These are phyloP conservation scores for Anhinga rufa DNA, from an alignment of 2,113 vertebrate genomes.

Conservation along the genomic window DNA sequence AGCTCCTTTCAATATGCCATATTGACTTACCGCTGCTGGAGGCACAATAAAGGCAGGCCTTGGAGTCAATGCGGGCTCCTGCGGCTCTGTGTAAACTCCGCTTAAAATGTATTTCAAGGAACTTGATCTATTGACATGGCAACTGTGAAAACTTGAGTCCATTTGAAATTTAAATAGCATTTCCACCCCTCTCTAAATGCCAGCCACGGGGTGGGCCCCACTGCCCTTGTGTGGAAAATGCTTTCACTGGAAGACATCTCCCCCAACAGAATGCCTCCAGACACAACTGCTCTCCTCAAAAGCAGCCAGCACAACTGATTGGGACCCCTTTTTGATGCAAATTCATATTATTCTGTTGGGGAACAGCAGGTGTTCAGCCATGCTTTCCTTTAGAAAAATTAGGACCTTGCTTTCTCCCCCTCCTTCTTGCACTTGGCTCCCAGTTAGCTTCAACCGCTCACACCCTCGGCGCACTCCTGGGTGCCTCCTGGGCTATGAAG, in stretches of 20 bases:
- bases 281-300: slow-evolving; percentile 64
- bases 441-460: background rate
- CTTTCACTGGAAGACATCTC: slow-evolving; percentile 59
- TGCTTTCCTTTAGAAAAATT: slow-evolving; percentile 53
- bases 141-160: slow-evolving; percentile 59
- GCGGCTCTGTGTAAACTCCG: slow-evolving; percentile 63
- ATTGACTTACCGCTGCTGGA: slow-evolving; percentile 51
- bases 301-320: slow-evolving; percentile 57
- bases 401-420: slow-evolving; percentile 5
- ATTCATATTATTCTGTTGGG: slow-evolving; percentile 61
- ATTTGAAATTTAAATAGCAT: slow-evolving; percentile 71
- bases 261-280: slow-evolving; percentile 67
- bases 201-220: slow-evolving; percentile 34
- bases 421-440: background rate
- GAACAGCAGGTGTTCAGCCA: slow-evolving; percentile 71
- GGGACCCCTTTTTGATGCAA: slow-evolving; percentile 69
- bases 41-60: slow-evolving; percentile 48
- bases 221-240: slow-evolving; percentile 23
- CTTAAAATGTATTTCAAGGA: slow-evolving; percentile 63
- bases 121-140: slow-evolving; percentile 66
- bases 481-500: background rate
- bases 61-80: slow-evolving; percentile 48
- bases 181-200: slow-evolving; percentile 55
- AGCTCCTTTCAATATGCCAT: slow-evolving; percentile 45
- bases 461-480: background rate